Base-by-base conservation (phyloP, 2,113 vertebrate genomes). In the Natator depressus region DNA sequence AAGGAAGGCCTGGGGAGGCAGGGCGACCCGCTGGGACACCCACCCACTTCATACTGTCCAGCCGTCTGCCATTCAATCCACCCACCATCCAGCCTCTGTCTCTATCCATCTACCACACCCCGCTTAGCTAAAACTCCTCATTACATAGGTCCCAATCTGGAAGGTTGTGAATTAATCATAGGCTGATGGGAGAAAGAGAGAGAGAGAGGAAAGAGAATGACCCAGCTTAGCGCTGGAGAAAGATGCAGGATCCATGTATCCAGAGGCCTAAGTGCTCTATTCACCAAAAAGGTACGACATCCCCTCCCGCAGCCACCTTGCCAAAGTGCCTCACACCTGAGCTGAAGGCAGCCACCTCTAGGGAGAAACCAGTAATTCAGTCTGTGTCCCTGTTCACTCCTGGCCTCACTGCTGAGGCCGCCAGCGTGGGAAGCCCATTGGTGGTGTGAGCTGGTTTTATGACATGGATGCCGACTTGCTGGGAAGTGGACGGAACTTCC, bases 1-100 rank as follows among this genome's bases (percentile, higher is more conserved):
- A 1, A 2, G 47, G 8, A 0, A 2, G 47, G 9, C 5, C 2
- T 75, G 13, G 16, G 31, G 25, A 53, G 75, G 11, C 16, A 76
- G 10, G 9, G 38, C 8, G 38, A 22, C 5, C 14, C 47, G 6
- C 50, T 25, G n/a, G 24, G n/a, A 25, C 51, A 84, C 24, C 29
- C 31, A 16, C 14, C 29, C 38, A 35, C 42, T 46, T 83, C 49
- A 55, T 12, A 25, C 82, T 83, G 82, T 54, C 82, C 82, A 46
- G 13, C 75, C 9, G 1, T 72, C n/a, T 72, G 65, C 65, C 62
- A 69, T 69, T 35, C 62, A n/a, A 19, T 13, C 62, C 31, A 69
- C 62, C 35, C 31, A 25, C 10, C 9, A 3, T 5, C 16, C 5
- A 20, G 10, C 14, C 69, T 49, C 10, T 6, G 31, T 35, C 55